These are phyloP conservation scores for Leptobrachium ailaonicum DNA, from an alignment of 2,113 vertebrate genomes.

Conservation along the genomic window DNA sequence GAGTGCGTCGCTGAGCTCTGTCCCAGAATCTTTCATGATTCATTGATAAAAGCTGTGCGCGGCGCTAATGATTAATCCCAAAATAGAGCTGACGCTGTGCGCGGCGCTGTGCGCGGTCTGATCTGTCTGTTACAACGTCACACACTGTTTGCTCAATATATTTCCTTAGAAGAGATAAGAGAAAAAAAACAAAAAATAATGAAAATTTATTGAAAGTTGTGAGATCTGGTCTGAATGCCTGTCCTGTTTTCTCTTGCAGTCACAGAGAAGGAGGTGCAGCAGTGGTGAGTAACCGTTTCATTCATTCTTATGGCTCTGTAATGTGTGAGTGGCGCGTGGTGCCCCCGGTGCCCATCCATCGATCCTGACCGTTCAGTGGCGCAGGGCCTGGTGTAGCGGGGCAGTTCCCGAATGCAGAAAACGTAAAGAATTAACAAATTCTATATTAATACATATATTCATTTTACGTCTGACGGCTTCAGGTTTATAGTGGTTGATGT, in stretches of 20 bases:
- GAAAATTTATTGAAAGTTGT: too few relatives aligned
- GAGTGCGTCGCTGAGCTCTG: too few relatives aligned
- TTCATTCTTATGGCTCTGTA: background rate
- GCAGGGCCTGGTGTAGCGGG: too few relatives aligned
- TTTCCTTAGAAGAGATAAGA: background rate
- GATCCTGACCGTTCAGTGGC: too few relatives aligned
- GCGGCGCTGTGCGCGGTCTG: background rate
- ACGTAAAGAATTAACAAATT: too few relatives aligned
- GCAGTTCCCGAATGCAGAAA: too few relatives aligned
- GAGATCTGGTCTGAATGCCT: background rate
- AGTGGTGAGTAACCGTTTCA: slow-evolving; percentile 81
- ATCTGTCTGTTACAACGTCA: background rate
- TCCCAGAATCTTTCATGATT: slow-evolving; percentile 2
- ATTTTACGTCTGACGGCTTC: too few relatives aligned
- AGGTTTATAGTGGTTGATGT: too few relatives aligned
- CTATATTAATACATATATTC: too few relatives aligned
- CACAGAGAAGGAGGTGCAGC: slow-evolving; percentile 93
- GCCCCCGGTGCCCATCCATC: too few relatives aligned
- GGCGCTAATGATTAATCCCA: slow-evolving; percentile 20
- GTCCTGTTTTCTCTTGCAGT: slow-evolving; percentile 77
- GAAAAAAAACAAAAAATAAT: too few relatives aligned
- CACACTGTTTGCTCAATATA: background rate
- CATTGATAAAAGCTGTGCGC: slow-evolving; percentile 13
- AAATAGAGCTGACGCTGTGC: background rate
- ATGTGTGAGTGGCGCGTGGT: background rate